These are phyloP conservation scores for Drosophila setifemur DNA, from an alignment of 1,140 invertebrate genomes.

Conservation along the genomic window DNA sequence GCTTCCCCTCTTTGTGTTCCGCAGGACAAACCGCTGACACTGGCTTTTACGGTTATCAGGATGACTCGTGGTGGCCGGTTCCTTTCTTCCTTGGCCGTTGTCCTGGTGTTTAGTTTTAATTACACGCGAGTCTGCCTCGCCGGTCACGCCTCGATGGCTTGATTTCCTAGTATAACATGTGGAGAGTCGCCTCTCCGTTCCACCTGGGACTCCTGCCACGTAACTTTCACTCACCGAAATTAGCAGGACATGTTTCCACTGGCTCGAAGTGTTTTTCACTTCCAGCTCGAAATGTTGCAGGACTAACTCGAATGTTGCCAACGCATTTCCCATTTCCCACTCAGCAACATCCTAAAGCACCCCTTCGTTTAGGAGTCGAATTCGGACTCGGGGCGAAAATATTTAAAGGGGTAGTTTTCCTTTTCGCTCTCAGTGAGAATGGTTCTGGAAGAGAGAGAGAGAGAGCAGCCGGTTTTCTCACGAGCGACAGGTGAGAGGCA, in stretches of 20 bases:
- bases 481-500: not conserved
- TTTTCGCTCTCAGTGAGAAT: not conserved
- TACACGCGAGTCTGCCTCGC: constrained; percentile 62
- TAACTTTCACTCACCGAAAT: constrained; percentile 33
- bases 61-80: constrained; percentile 7
- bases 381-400: constrained; percentile 29
- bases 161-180: constrained; percentile 34
- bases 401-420: not conserved
- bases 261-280: not conserved
- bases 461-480: not conserved
- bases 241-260: constrained; percentile 34
- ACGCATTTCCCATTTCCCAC: constrained; percentile 27
- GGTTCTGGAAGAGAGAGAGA: not conserved
- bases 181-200: constrained; percentile 23
- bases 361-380: constrained; percentile 8
- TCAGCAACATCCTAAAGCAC: not conserved
- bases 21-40: constrained; percentile 57
- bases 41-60: constrained; percentile 13
- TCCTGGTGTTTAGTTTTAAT: constrained; percentile 72
- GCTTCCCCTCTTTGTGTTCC: constrained; percentile 29
- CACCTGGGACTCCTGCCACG: constrained; percentile 3
- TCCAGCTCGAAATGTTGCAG: constrained; percentile 39
- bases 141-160: constrained; percentile 55
- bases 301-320: constrained; percentile 24
- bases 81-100: constrained; percentile 7